Evolutionary conservation across 2,888 invertebrate genomes (phyloP), one percentile per base, ranked within the genome.

Genomic region (Agrotis segetum): DNA sequence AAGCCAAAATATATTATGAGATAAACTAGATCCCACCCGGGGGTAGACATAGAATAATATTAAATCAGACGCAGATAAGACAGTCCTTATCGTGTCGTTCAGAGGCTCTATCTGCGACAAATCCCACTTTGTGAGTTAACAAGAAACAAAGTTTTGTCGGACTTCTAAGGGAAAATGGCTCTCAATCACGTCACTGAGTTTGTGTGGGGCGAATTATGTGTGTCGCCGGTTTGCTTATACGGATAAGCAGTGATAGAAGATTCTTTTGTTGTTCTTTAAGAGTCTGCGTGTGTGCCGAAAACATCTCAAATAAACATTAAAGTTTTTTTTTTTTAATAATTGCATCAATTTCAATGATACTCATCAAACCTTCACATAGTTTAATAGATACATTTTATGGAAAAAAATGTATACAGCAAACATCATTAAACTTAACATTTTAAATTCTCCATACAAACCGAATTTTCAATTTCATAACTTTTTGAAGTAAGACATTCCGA

Each of bases 31-130:
- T 77, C 65, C 56, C 47, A 61, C 75, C 62, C 67, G 47, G 52
- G 62, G 67, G 70, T 34, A 71, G 77, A 77, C 79, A 79, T 79
- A 73, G 81, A 75, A 84, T 82, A 82, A 83, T 85, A 85, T 84
- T 84, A 85, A 84, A 84, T 85, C 81, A 81, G 74, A 49, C 9
- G 24, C 29, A 81, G 84, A 84, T 82, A 85, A 81, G 75, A 49
- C 67, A 61, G 74, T 75, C 67, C 84, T 85, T 85, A 85, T 84
- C 85, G 72, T 67, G 82, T 81, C 85, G 73, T 85, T 85, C 74
- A 44, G 71, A 67, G 34, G 67, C 61, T 67, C 68, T 85, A 84
- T 85, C 75, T 67, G 67, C 70, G 77, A 81, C 80, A 80, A 82
- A 82, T 81, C 85, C 80, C 75, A 80, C 77, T 83, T 84, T 77